Evolutionary conservation across 2,113 vertebrate genomes (phyloP).

Genomic region (Xiphophorus couchianus): DNA sequence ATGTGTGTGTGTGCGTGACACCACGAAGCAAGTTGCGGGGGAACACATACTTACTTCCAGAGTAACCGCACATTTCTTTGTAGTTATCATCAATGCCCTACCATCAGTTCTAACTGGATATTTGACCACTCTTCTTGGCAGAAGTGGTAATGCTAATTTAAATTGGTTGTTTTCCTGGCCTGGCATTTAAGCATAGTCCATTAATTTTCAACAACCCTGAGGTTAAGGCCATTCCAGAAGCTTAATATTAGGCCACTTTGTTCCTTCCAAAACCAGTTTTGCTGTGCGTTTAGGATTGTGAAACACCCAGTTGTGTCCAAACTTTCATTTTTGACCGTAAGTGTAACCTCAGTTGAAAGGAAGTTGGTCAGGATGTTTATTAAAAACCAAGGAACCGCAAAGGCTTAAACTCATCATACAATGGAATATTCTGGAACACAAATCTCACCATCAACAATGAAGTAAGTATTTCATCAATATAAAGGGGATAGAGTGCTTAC

Average conservation of each 20-base stretch:
- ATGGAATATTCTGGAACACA: too few relatives aligned
- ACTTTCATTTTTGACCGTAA: background rate
- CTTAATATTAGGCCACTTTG: background rate
- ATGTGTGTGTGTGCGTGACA: too few relatives aligned
- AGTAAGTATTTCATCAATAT: too few relatives aligned
- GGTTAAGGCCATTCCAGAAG: background rate
- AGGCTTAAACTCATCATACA: too few relatives aligned
- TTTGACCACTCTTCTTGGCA: background rate
- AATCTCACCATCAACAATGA: too few relatives aligned
- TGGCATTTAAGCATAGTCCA: background rate
- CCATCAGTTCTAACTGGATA: background rate
- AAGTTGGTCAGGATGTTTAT: background rate
- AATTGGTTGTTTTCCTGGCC: background rate
- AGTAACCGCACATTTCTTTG: background rate
- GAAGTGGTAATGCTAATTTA: background rate
- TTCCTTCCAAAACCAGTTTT: background rate
- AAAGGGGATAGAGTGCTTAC: too few relatives aligned
- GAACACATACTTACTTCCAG: background rate
- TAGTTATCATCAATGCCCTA: background rate
- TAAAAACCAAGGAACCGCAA: too few relatives aligned
- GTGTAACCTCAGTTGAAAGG: background rate
- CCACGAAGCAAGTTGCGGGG: too few relatives aligned
- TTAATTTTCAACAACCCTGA: background rate
- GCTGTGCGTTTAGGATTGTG: background rate
- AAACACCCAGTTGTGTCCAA: background rate